Conservation (phyloP, 1,140 invertebrate genomes). For the Bicyclus anynana region DNA sequence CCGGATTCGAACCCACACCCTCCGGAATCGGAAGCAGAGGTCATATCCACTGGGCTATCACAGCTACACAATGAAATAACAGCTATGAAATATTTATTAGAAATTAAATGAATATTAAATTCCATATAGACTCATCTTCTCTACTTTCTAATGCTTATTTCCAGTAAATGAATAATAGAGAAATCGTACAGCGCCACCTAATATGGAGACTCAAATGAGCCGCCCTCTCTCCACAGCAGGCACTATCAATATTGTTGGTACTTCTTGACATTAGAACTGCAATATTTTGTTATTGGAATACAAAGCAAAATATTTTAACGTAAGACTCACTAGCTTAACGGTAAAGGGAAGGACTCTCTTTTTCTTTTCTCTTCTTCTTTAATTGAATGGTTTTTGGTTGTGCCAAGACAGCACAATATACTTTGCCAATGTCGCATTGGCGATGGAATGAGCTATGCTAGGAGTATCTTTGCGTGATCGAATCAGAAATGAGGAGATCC, state of each 20-base stretch:
- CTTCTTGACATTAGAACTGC: background rate
- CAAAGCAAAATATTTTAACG: background rate
- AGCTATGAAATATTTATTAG: background rate
- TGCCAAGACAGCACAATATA: too few relatives aligned
- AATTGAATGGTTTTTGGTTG: too few relatives aligned
- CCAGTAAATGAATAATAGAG: slow-evolving; percentile 24
- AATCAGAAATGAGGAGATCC: too few relatives aligned
- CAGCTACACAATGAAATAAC: background rate
- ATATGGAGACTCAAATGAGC: slow-evolving; percentile 19
- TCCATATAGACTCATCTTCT: slow-evolving; percentile 5
- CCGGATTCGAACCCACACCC: too few relatives aligned
- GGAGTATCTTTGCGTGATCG: too few relatives aligned
- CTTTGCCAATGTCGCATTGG: too few relatives aligned
- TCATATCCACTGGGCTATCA: too few relatives aligned
- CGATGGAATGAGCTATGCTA: too few relatives aligned
- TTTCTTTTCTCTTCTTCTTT: too few relatives aligned
- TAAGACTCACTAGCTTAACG: too few relatives aligned
- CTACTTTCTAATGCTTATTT: slow-evolving; percentile 27
- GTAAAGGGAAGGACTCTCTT: too few relatives aligned
- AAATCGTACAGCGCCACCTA: slow-evolving; percentile 14
- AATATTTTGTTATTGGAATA: background rate
- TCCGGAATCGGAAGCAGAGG: too few relatives aligned
- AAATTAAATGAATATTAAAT: slow-evolving; percentile 2
- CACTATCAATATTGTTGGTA: background rate
- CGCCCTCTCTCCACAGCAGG: slow-evolving; percentile 11